Base-by-base conservation (phyloP, 2,888 invertebrate genomes). In the Plemyria rubiginata region DNA sequence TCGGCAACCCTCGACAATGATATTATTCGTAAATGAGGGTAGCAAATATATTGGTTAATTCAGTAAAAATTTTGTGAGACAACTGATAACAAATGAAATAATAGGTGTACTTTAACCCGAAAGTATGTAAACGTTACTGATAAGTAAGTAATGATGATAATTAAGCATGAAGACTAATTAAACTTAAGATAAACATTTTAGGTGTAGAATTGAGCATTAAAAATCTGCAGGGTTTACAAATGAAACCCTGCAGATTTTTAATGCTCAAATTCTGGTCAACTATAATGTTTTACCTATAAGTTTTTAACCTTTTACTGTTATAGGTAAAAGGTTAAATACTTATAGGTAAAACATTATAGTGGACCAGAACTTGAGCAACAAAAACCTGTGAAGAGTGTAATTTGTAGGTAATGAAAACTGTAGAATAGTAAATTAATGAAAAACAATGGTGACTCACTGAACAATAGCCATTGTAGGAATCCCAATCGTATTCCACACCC, bases 401-500 rank as follows among this genome's bases (percentile, higher is more conserved):
- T 46, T 13, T 52, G 6, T 29, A 29, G n/a, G 16, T 46, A 55
- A 60, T 43, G 13, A 43, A 7, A 12, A 13, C 45, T 58, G 48
- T 50, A 57, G 59, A 58, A 51, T 57, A 55, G 58, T 48, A 63
- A 62, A 50, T 48, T 53, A 38, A 60, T 57, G 46, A 45, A 49
- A 46, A 54, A 62, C 36, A 59, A 41, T 65, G 68, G 66, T 54
- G 63, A 91, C 92, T 92, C 76, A 92, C 92, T 75, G 92, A 91
- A 77, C 85, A 87, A 79, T 85, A 90, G 82, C 91, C 91, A 84
- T 85, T 87, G 75, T 85, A 89, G 72, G 90, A 85, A 75, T 92
- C 92, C 92, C 91, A 92, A 78, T 92, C 91, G 73, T 82, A 91
- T 68, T 92, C 90, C 85, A 91, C 88, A 86, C 92, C 92, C 92